Base-by-base conservation (phyloP, 2,888 invertebrate species). In the Sinelater perroti region DNA sequence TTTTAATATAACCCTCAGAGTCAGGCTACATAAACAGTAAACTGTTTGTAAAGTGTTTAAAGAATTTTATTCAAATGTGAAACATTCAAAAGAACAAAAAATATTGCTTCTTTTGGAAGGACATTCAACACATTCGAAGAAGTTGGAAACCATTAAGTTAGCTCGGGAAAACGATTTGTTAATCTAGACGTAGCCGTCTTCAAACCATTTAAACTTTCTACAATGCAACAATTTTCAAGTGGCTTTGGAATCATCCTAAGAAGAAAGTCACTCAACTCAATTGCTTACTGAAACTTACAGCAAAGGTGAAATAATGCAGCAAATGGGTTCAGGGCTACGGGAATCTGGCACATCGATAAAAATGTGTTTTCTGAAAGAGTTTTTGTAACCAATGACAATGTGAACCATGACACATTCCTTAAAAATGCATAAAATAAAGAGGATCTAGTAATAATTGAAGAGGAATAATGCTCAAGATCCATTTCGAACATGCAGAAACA, bases 41-140 rank as follows among this genome's bases (percentile, higher is more conserved):
- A 20, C 54, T 67, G 1, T 67, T 69, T 56, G 45, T 50, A 5
- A 57, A 49, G 44, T 68, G 66, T 63, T 44, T 68, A 5, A 51
- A 63, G 44, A 60, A 63, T 59, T 70, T 79, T 74, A 75, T 77
- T 74, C 74, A 63, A 54, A 58, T 49, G 64, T 65, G 10, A 66
- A 66, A 26, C 54, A 63, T 21, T 61, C 50, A 28, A 36, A 35
- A 44, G 56, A 67, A 35, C 42, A 55, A 13, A 59, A 65, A 52
- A 59, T 70, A 24, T 58, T 71, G 16, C 54, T 71, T 10, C 18
- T 70, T 24, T 62, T 71, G 8, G 68, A 70, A 60, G 66, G 67
- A 1, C 69, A 71, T 47, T 59, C 67, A 21, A 68, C 67, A 5
- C 67, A 71, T 36, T 60, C 61, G 5, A 67, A 63, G 49, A 70